Evolutionary conservation across 2,888 invertebrate genomes (phyloP).

Genomic region (Philhelius pedissequus): DNA sequence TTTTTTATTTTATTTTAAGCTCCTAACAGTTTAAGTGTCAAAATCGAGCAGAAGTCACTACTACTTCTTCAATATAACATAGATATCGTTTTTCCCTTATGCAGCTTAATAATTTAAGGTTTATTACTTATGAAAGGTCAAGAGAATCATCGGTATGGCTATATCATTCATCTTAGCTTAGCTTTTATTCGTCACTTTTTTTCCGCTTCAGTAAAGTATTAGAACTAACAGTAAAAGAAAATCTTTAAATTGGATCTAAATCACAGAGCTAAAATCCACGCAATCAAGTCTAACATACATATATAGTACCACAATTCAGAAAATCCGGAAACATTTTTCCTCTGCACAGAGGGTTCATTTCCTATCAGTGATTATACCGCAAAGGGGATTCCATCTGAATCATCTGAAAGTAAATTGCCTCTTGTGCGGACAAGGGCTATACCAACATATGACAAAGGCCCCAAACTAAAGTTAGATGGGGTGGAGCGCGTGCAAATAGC

Average conservation of each 20-base stretch:
- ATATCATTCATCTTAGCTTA: background rate
- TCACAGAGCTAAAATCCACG: conserved; percentile 37
- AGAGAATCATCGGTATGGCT: background rate
- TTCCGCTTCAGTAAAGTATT: conserved; percentile 3
- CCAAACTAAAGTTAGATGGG: conserved; percentile 38
- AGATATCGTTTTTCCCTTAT: too few relatives aligned
- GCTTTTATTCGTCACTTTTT: conserved; percentile 54
- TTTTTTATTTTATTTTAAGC: too few relatives aligned
- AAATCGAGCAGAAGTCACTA: too few relatives aligned
- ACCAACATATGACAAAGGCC: conserved; percentile 54
- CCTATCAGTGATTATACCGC: conserved; percentile 56
- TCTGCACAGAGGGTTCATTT: conserved; percentile 64
- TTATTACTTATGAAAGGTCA: background rate
- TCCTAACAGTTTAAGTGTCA: too few relatives aligned
- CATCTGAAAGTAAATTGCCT: conserved; percentile 52
- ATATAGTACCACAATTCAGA: conserved; percentile 23
- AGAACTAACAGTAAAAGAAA: conserved; percentile 4
- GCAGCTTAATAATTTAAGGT: background rate
- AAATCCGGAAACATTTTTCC: conserved; percentile 61
- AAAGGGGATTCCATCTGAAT: conserved; percentile 39
- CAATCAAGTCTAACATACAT: conserved; percentile 29
- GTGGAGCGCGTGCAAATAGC: conserved; percentile 61
- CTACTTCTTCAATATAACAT: too few relatives aligned
- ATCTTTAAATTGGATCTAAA: conserved; percentile 66
- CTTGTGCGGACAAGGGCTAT: conserved; percentile 22